Conservation (phyloP, 2,888 invertebrate genomes). For the Zonitis immaculata region DNA sequence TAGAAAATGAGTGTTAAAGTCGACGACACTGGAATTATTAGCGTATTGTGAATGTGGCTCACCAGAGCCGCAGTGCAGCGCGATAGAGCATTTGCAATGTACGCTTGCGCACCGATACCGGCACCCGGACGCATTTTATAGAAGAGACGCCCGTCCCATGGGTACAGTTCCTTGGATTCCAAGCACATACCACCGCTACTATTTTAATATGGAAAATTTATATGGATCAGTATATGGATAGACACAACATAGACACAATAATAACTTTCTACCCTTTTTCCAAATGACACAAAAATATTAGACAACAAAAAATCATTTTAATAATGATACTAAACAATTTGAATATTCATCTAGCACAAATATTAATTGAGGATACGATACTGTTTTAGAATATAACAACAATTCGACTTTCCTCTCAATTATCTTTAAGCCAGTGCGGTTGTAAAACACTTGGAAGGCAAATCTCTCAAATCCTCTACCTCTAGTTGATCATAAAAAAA, state of each 20-base stretch:
- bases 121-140: conserved; percentile 36
- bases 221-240: conserved; percentile 11
- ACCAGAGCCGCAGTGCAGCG: conserved; percentile 41
- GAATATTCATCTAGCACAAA: conserved; percentile 12
- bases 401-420: background rate
- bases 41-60: conserved; percentile 38
- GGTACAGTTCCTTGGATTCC: conserved; percentile 42
- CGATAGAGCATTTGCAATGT: conserved; percentile 29
- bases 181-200: conserved; percentile 35
- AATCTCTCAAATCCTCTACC: conserved; percentile 4
- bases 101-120: conserved; percentile 32
- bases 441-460: conserved; percentile 1
- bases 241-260: background rate
- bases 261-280: no score
- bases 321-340: no score
- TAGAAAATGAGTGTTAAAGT: conserved; percentile 7
- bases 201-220: conserved; percentile 40
- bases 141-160: conserved; percentile 39
- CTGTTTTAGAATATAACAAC: background rate
- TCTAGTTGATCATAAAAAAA: background rate
- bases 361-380: background rate
- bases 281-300: no score
- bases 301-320: no score
- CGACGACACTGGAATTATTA: conserved; percentile 28
- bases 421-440: background rate